phyloP scores from a whole-genome alignment of 2,113 vertebrate genomes.

The Epinephelus moara region DNA sequence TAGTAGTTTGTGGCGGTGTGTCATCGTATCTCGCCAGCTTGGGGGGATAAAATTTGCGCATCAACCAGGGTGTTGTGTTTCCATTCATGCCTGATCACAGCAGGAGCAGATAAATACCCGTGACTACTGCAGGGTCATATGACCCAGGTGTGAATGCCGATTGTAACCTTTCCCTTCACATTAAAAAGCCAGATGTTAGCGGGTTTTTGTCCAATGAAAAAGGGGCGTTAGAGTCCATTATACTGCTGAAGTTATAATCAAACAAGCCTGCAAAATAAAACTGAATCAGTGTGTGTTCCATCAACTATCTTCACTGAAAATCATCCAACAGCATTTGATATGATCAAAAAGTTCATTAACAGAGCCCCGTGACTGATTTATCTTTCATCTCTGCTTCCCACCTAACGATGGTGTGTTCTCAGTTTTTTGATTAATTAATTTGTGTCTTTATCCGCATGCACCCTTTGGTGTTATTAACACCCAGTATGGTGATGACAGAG shows the following conservation, averaged over 20 bases:
- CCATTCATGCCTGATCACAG: too few species aligned
- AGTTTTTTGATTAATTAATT: background rate
- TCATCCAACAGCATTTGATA: background rate
- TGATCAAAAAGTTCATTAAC: background rate
- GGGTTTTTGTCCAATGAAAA: too few species aligned
- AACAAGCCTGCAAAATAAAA: background rate
- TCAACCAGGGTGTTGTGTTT: too few species aligned
- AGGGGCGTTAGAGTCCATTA: too few species aligned
- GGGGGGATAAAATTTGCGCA: too few species aligned
- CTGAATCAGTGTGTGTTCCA: background rate
- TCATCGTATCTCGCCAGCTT: too few species aligned
- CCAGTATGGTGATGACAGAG: background rate
- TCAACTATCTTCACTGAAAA: background rate
- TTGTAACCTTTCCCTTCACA: too few species aligned
- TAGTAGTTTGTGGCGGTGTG: too few species aligned
- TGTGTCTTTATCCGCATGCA: background rate
- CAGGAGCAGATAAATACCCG: too few species aligned
- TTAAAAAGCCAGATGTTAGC: too few species aligned
- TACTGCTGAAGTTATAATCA: background rate
- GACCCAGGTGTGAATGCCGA: too few species aligned
- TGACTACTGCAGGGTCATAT: too few species aligned
- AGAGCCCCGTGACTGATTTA: background rate
- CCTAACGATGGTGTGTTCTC: background rate
- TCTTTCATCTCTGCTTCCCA: background rate
- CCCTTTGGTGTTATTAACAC: background rate